Evolutionary conservation across 2,797 vertebrate genomes (phyloP).

Genomic region (Taeniopygia guttata): DNA sequence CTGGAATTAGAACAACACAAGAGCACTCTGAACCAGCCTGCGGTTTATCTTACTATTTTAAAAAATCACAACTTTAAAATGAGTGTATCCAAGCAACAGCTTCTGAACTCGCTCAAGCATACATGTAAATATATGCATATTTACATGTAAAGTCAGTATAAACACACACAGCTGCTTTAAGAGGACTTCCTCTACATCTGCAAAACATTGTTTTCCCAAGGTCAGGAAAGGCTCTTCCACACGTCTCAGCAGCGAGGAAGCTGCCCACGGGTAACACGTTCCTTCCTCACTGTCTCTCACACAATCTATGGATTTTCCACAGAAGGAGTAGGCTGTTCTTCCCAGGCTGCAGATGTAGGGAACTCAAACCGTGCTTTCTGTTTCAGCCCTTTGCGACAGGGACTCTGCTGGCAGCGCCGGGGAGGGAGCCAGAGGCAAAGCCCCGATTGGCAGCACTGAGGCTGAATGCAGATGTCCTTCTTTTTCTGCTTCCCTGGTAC

Average conservation of each 20-base stretch:
- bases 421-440: background rate
- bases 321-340: background rate
- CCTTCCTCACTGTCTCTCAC: background rate
- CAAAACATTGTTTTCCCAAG: background rate
- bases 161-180: background rate
- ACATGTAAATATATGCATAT: background rate
- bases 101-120: background rate
- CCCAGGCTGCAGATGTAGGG: background rate
- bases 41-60: background rate
- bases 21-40: background rate
- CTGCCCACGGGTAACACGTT: background rate
- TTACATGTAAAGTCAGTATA: background rate
- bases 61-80: background rate
- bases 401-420: background rate
- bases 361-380: background rate
- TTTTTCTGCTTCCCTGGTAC: background rate
- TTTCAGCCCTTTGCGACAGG: background rate
- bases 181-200: background rate
- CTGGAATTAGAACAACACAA: background rate
- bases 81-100: background rate
- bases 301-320: background rate
- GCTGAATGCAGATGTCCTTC: background rate
- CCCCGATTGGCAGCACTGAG: background rate
- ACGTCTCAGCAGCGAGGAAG: background rate
- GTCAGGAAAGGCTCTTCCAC: background rate